Percentiles rank a stretch among this genome's conserved stretches.
phyloP scores from a whole-genome alignment of 2,888 invertebrate genomes.

The Nebria brevicollis region DNA sequence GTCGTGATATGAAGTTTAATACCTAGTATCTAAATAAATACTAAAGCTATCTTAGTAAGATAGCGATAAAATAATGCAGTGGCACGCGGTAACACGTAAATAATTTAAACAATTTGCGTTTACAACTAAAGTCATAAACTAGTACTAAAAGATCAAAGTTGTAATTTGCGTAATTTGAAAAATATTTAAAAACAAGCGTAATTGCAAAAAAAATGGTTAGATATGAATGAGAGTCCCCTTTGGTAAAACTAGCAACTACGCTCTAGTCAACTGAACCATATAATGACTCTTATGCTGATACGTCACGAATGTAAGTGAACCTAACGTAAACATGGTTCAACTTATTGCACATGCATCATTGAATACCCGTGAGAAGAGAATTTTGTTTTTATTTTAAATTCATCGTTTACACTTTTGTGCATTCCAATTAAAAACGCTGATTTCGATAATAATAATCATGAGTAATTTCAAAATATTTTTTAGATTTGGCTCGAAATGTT shows the following conservation, averaged over 20 bases:
- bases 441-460: not conserved
- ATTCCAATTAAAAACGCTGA: conserved; percentile 38
- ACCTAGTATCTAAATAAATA: conserved; percentile 25
- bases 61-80: conserved; percentile 20
- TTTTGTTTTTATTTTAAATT: conserved; percentile 20
- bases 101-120: not conserved
- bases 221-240: conserved; percentile 5
- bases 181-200: no score
- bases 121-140: not conserved
- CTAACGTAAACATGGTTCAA: conserved; percentile 38
- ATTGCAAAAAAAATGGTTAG: not conserved
- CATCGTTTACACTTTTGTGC: conserved; percentile 13
- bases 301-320: conserved; percentile 42
- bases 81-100: not conserved
- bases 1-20: not conserved
- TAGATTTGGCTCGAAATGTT: no score
- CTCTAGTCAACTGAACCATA: conserved; percentile 25
- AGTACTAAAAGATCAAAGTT: not conserved
- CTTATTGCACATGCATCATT: conserved; percentile 40
- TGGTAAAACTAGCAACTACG: conserved; percentile 12
- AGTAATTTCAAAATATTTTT: no score
- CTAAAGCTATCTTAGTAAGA: conserved; percentile 33
- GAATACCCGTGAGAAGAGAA: conserved; percentile 38
- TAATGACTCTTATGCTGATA: conserved; percentile 40
- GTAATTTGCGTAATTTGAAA: not conserved